Conservation (phyloP, 2,113 vertebrate genomes). For the Xenus cinereus region DNA sequence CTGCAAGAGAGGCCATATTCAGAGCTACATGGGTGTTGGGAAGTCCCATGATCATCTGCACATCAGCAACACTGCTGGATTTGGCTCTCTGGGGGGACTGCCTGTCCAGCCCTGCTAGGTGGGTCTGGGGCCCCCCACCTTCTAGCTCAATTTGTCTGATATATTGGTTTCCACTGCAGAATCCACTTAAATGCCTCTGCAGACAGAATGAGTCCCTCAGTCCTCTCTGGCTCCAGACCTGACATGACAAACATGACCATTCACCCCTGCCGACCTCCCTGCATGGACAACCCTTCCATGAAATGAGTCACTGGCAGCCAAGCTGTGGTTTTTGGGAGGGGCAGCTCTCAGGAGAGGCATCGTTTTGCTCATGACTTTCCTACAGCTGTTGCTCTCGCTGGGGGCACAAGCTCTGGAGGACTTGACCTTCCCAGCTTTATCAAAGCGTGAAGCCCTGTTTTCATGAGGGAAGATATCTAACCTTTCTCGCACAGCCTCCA, state of each 20-base stretch:
- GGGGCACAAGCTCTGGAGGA: background rate
- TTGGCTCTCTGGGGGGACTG: background rate
- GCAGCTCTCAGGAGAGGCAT: background rate
- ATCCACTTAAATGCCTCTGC: background rate
- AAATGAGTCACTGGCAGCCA: background rate
- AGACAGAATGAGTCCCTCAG: background rate
- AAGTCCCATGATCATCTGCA: background rate
- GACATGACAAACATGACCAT: background rate
- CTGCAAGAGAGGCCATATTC: background rate
- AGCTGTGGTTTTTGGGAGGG: background rate
- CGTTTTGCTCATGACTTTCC: background rate
- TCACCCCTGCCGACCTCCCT: background rate
- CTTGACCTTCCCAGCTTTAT: background rate
- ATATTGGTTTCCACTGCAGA: background rate
- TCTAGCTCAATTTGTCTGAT: background rate
- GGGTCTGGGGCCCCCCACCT: background rate
- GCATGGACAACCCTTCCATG: background rate
- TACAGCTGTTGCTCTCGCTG: background rate
- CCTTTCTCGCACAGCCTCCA: background rate
- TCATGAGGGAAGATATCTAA: background rate
- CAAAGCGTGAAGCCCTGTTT: background rate
- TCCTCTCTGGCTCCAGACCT: background rate
- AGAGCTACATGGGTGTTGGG: background rate
- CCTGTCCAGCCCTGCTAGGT: background rate
- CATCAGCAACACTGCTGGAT: background rate